These are phyloP conservation scores for Agrilus biguttatus DNA, from an alignment of 2,888 invertebrate genomes.

Conservation along the genomic window DNA sequence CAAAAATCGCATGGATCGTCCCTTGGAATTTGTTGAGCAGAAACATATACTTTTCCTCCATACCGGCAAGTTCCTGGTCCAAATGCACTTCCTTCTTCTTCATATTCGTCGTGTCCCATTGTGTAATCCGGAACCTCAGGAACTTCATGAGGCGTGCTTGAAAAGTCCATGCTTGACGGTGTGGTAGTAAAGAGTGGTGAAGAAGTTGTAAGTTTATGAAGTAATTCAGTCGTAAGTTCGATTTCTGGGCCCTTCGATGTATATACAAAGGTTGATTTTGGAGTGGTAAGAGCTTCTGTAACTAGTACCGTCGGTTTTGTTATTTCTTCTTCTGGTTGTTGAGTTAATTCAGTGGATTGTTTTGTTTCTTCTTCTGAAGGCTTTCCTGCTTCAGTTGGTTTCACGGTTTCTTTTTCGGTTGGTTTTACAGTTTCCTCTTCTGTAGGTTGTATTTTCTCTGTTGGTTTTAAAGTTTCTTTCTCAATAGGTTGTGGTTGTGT, in stretches of 20 bases:
- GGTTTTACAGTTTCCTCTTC: conserved; percentile 1
- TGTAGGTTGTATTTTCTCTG: not conserved
- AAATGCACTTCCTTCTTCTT: conserved; percentile 61
- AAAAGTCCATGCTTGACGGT: conserved; percentile 1
- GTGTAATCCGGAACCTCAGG: conserved; percentile 26
- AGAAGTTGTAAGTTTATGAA: too few species aligned
- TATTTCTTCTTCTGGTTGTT: conserved; percentile 2
- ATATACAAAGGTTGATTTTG: conserved; percentile 2
- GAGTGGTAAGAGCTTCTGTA: not conserved
- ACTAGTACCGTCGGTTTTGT: not conserved
- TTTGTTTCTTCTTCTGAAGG: conserved; percentile 2
- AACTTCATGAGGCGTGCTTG: conserved; percentile 13
- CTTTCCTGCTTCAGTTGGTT: conserved; percentile 5
- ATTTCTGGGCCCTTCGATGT: not conserved
- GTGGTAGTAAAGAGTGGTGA: too few species aligned
- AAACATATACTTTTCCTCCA: conserved; percentile 83
- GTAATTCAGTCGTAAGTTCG: too few species aligned
- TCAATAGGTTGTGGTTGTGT: conserved; percentile 6
- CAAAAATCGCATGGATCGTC: conserved; percentile 94
- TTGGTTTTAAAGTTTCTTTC: not conserved
- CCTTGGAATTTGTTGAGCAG: conserved; percentile 87
- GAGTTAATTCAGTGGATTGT: conserved; percentile 1
- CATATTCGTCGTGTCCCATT: conserved; percentile 38
- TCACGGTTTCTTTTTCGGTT: conserved; percentile 5
- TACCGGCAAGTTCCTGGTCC: conserved; percentile 86